These are phyloP conservation scores for Corydoras sp. DNA, from an alignment of 2,113 vertebrate species.

Conservation along the genomic window DNA sequence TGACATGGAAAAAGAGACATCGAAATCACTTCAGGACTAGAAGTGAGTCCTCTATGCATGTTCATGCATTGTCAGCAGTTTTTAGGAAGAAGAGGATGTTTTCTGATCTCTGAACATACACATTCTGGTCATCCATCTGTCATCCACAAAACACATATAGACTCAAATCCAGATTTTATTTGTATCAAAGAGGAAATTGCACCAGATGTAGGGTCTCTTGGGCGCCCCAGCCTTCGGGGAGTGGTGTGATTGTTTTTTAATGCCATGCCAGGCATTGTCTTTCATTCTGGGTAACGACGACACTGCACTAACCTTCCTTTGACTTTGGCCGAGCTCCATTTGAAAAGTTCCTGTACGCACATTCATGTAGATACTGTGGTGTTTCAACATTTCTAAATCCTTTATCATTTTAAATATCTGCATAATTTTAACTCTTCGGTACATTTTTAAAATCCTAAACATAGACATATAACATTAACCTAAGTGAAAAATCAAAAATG, in stretches of 20 bases:
- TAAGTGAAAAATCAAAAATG: no score
- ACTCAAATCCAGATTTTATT: slow-evolving; percentile 35
- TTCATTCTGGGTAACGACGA: slow-evolving; percentile 59
- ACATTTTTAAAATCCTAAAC: no score
- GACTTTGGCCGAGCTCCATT: slow-evolving; percentile 53
- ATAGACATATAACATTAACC: no score
- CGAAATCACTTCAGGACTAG: background rate
- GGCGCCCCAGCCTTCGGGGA: slow-evolving; percentile 47
- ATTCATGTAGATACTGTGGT: slow-evolving; percentile 41
- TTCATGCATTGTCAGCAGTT: background rate
- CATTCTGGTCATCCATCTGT: slow-evolving; percentile 53
- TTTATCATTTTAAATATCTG: no score
- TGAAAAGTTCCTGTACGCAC: slow-evolving; percentile 26
- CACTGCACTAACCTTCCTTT: slow-evolving; percentile 55
- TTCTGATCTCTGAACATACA: slow-evolving; percentile 31
- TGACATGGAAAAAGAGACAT: background rate
- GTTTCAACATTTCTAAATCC: no score
- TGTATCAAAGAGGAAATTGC: slow-evolving; percentile 49
- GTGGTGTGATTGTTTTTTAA: slow-evolving; percentile 53
- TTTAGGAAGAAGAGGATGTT: slow-evolving; percentile 16
- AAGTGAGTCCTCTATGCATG: background rate
- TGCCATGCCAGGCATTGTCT: slow-evolving; percentile 70
- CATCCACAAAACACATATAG: slow-evolving; percentile 34
- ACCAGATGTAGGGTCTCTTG: slow-evolving; percentile 43
- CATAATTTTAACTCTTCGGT: no score